Evolutionary conservation across 2,113 vertebrate genomes (phyloP).

Genomic region (Charadrius vociferus): DNA sequence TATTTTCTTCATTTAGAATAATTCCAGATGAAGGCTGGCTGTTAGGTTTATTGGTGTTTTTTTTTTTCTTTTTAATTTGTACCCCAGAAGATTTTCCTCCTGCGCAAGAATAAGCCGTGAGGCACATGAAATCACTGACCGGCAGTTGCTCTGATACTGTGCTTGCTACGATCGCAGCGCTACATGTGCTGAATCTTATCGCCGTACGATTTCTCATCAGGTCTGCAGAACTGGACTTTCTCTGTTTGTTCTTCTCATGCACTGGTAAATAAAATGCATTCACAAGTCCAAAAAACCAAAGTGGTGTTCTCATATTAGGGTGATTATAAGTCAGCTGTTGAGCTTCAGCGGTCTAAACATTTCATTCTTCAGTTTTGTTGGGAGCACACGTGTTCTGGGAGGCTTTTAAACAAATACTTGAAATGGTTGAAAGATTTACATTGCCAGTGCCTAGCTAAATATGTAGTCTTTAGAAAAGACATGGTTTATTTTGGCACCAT

Average conservation of each 20-base stretch:
- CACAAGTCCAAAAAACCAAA: constrained; percentile 19
- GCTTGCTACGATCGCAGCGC: neutral
- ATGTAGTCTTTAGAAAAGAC: constrained; percentile 83
- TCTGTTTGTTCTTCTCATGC: constrained; percentile 51
- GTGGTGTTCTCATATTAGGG: constrained; percentile 51
- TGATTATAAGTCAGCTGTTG: constrained; percentile 71
- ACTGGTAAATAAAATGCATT: constrained; percentile 51
- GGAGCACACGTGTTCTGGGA: constrained; percentile 75
- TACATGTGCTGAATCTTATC: neutral
- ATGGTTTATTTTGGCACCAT: constrained; percentile 84
- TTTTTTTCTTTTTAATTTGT: neutral
- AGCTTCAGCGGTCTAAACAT: constrained; percentile 69
- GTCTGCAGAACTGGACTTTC: constrained; percentile 36
- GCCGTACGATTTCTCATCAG: neutral
- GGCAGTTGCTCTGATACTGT: neutral
- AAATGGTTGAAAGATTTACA: constrained; percentile 84
- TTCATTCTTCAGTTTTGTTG: constrained; percentile 76
- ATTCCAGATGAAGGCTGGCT: neutral
- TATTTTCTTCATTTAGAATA: neutral
- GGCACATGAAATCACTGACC: neutral
- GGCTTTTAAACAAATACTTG: constrained; percentile 83
- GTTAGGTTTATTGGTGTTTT: neutral
- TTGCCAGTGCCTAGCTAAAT: constrained; percentile 81
- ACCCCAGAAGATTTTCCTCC: neutral
- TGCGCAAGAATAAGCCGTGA: neutral